Conservation (phyloP, 1,140 invertebrate species). For the Apis florea region DNA sequence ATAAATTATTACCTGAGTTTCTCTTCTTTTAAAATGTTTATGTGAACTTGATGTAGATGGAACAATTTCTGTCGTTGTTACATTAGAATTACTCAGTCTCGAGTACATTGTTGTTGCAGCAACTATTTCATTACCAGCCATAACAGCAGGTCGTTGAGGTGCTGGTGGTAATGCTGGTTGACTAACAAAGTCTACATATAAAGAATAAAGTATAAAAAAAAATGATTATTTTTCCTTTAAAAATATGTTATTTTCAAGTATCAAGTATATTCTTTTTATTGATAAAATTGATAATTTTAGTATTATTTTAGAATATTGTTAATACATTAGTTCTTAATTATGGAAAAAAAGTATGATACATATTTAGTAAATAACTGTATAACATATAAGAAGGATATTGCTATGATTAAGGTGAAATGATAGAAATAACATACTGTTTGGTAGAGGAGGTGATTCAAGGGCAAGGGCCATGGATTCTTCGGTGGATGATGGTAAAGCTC, state of each 20-base stretch:
- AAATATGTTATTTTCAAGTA: background rate
- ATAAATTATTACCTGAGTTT: conserved; percentile 65
- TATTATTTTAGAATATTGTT: no score
- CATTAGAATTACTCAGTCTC: conserved; percentile 66
- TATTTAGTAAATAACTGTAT: background rate
- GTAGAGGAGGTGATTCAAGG: conserved; percentile 68
- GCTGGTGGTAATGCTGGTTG: conserved; percentile 78
- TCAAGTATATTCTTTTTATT: background rate
- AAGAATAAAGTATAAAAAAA: conserved; percentile 1
- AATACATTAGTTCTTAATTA: background rate
- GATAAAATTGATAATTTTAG: background rate
- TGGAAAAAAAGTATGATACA: background rate
- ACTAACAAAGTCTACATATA: conserved; percentile 46
- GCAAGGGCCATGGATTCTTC: conserved; percentile 71
- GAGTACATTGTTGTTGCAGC: conserved; percentile 67
- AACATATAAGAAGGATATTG: conserved; percentile 27
- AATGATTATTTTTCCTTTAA: background rate
- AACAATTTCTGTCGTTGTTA: conserved; percentile 77
- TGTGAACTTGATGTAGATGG: conserved; percentile 78
- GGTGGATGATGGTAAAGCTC: conserved; percentile 70
- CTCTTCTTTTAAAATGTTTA: conserved; percentile 72
- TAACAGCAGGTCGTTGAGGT: conserved; percentile 77
- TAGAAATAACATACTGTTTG: conserved; percentile 68
- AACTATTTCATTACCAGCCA: conserved; percentile 82
- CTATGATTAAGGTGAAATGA: conserved; percentile 29